phyloP scores from a whole-genome alignment of 2,888 invertebrate genomes.

The Tupiocoris notatus region DNA sequence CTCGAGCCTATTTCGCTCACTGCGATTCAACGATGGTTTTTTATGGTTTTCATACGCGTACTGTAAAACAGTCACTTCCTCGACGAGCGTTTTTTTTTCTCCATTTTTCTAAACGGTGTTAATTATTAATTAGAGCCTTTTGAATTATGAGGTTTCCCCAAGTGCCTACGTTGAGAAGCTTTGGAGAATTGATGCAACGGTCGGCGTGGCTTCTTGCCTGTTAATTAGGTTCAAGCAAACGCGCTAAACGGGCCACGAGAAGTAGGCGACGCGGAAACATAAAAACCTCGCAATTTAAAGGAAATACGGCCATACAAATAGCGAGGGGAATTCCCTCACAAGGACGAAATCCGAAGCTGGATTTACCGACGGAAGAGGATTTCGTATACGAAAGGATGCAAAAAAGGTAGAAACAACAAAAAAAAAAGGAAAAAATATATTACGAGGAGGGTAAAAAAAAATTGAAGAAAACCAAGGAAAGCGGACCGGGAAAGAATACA shows the following conservation, averaged over 20 bases:
- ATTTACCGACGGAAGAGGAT: background rate
- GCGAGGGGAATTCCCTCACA: background rate
- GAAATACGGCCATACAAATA: constrained; percentile 19
- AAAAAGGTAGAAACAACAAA: background rate
- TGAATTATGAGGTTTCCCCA: constrained; percentile 33
- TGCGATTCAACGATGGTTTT: too few species aligned
- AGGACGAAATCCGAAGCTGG: constrained; percentile 10
- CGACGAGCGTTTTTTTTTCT: constrained; percentile 4
- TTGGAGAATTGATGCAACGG: background rate
- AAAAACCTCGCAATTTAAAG: constrained; percentile 33
- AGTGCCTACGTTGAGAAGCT: constrained; percentile 18
- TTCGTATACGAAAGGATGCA: background rate
- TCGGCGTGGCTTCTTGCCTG: background rate
- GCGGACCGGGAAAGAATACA: constrained; percentile 34
- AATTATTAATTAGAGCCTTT: constrained; percentile 39
- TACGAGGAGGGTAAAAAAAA: constrained; percentile 28
- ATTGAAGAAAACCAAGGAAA: background rate
- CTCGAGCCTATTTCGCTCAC: constrained; percentile 35
- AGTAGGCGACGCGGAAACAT: background rate
- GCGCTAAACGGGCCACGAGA: background rate
- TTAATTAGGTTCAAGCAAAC: background rate
- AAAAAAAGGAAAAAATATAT: too few species aligned
- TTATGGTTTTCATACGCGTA: too few species aligned
- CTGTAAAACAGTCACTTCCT: too few species aligned
- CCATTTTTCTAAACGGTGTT: constrained; percentile 22